A percentile compares a stretch with the other conserved stretches of the same genome.
These are phyloP conservation scores for Ectemnius cavifrons DNA, from an alignment of 2,888 invertebrate species.

Conservation along the genomic window DNA sequence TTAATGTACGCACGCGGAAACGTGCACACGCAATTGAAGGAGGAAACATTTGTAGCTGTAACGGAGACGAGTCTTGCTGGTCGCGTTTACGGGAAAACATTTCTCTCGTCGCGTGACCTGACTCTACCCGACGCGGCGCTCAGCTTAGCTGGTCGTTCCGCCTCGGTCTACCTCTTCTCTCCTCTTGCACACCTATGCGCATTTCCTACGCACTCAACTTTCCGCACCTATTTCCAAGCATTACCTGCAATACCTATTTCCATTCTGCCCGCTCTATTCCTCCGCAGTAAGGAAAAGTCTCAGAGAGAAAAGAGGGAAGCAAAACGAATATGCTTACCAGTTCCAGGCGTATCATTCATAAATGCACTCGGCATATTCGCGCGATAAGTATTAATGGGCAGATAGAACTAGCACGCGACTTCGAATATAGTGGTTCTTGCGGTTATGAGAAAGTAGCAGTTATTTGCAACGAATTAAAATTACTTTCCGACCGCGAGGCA, in stretches of 20 bases:
- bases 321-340: background rate
- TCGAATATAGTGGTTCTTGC: slow-evolving; percentile 25
- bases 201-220: slow-evolving; percentile 27
- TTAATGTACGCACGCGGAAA: slow-evolving; percentile 1
- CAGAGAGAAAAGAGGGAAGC: background rate
- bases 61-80: slow-evolving; percentile 34
- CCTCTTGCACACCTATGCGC: slow-evolving; percentile 26
- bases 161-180: slow-evolving; percentile 22
- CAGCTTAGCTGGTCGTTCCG: slow-evolving; percentile 2
- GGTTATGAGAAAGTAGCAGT: slow-evolving; percentile 20
- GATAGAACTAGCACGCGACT: slow-evolving; percentile 31
- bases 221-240: slow-evolving; percentile 7
- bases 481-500: background rate
- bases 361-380: background rate
- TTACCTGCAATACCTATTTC: slow-evolving; percentile 1
- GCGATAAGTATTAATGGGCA: slow-evolving; percentile 34
- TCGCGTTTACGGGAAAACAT: slow-evolving; percentile 47
- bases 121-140: background rate
- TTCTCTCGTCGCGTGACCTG: slow-evolving; percentile 48
- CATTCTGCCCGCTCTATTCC: background rate
- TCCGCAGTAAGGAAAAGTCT: background rate
- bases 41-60: slow-evolving; percentile 41
- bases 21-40: slow-evolving; percentile 36
- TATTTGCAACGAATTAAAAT: background rate
- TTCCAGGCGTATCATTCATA: background rate